phyloP scores from a whole-genome alignment of 2,888 invertebrate species.

The Myathropa florea region DNA sequence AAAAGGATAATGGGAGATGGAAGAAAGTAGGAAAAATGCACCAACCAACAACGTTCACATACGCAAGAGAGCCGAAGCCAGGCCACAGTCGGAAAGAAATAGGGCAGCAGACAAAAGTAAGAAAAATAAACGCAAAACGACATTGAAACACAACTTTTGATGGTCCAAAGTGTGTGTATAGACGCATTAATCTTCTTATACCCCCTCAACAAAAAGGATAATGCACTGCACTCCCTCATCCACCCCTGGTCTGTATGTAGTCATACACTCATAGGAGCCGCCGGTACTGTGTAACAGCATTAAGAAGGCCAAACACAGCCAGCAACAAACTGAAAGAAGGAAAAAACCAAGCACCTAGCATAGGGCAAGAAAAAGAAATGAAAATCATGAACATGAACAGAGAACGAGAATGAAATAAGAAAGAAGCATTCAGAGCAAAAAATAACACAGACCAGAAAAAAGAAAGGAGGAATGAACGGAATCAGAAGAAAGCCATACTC shows the following conservation, averaged over 20 bases:
- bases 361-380: constrained; percentile 41
- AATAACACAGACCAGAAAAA: constrained; percentile 6
- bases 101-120: constrained; percentile 58
- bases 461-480: background rate
- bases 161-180: constrained; percentile 65
- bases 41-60: background rate
- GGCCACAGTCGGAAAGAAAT: constrained; percentile 34
- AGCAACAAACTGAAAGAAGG: background rate
- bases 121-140: constrained; percentile 45
- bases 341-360: constrained; percentile 49
- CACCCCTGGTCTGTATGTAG: background rate
- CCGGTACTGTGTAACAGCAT: constrained; percentile 49
- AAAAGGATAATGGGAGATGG: no score
- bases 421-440: background rate
- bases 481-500: constrained; percentile 23
- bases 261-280: constrained; percentile 13
- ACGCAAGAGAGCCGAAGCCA: background rate
- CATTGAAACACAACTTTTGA: constrained; percentile 68
- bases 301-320: constrained; percentile 43
- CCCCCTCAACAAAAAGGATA: constrained; percentile 59
- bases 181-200: constrained; percentile 69
- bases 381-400: constrained; percentile 37
- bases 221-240: constrained; percentile 48
- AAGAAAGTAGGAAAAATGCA: constrained; percentile 47
- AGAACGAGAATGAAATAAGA: constrained; percentile 27